A percentile compares a stretch with the other conserved stretches of the same genome.
Conservation (phyloP, 2,797 vertebrate genomes). For the Dallia pectoralis region DNA sequence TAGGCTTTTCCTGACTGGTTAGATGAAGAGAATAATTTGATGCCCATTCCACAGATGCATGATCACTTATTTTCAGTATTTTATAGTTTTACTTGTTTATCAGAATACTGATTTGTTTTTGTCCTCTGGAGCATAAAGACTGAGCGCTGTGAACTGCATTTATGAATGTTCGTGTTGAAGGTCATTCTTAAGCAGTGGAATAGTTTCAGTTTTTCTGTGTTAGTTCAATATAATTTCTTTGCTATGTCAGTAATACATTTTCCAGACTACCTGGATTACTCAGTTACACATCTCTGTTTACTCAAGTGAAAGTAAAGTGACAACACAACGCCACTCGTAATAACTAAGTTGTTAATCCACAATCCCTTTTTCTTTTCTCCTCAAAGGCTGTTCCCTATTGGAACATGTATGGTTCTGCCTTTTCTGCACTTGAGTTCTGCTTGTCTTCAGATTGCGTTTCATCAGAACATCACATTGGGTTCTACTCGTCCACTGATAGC, state of each 20-base stretch:
- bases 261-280: neutral
- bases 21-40: no score
- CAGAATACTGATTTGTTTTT: no score
- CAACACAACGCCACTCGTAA: no score
- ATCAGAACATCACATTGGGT: no score
- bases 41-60: no score
- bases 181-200: neutral
- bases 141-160: no score
- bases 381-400: neutral
- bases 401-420: no score
- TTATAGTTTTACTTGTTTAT: no score
- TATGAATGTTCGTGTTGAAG: neutral
- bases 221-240: neutral
- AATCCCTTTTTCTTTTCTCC: neutral
- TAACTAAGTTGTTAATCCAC: neutral
- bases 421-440: no score
- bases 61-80: no score
- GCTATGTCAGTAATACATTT: neutral
- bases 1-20: no score
- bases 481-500: conserved; percentile 45
- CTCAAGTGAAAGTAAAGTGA: neutral
- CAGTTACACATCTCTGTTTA: conserved; percentile 8
- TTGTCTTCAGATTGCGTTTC: neutral
- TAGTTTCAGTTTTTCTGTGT: neutral
- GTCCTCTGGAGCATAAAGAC: no score